A percentile compares a stretch with the other conserved stretches of the same genome.
Conservation (phyloP, 1,140 invertebrate species). For the Conus betulinus region DNA sequence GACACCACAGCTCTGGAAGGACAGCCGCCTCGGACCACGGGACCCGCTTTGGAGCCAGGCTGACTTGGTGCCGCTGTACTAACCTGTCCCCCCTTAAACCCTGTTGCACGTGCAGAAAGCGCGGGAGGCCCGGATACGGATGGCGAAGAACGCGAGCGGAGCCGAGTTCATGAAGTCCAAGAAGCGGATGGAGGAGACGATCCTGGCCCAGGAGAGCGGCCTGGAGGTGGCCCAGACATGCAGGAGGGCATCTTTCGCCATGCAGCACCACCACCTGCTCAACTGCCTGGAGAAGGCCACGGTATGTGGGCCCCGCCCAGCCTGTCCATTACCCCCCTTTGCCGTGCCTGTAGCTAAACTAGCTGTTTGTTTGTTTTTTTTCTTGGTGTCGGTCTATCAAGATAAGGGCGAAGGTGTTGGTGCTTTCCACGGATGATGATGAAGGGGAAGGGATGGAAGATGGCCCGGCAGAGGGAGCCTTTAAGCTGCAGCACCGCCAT, state of each 20-base stretch:
- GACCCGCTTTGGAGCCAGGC: no score
- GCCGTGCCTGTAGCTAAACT: background rate
- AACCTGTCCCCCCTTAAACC: background rate
- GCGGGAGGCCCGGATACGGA: constrained; percentile 95
- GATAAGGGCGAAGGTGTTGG: background rate
- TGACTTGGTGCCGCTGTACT: background rate
- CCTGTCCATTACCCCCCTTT: background rate
- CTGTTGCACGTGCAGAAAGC: constrained; percentile 91
- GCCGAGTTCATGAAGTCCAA: constrained; percentile 99
- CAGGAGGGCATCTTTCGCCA: constrained; percentile 99
- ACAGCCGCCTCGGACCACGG: no score
- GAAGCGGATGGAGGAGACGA: constrained; percentile 96
- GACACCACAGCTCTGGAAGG: no score
- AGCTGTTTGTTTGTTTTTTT: background rate
- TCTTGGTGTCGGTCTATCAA: background rate
- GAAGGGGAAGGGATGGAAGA: background rate
- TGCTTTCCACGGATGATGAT: constrained; percentile 5
- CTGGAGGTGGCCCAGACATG: constrained; percentile 83
- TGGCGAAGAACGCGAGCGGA: constrained; percentile 98
- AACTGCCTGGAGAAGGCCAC: constrained; percentile 98
- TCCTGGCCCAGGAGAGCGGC: constrained; percentile 75
- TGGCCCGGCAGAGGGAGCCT: background rate
- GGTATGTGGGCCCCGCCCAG: constrained; percentile 77
- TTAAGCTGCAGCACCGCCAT: background rate
- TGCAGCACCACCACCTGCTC: constrained; percentile 99